Percentiles rank a stretch among this genome's conserved stretches.
Conservation (phyloP, 2,113 vertebrate genomes). For the Suricata suricatta region DNA sequence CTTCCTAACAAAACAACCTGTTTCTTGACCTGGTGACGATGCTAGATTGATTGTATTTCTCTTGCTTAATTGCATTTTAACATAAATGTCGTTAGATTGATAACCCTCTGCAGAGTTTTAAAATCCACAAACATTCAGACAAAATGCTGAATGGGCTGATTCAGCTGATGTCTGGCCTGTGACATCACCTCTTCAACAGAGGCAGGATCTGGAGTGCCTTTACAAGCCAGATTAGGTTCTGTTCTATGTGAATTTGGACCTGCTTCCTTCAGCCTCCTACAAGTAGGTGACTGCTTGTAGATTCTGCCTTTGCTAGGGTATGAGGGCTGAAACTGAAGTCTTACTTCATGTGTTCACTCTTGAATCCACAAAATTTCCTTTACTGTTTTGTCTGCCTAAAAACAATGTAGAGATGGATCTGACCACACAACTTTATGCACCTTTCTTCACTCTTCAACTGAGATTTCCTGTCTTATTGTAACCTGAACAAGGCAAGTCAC, state of each 20-base stretch:
- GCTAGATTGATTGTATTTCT: not conserved
- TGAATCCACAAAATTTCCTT: not conserved
- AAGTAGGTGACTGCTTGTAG: too few relatives aligned
- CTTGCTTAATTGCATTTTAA: not conserved
- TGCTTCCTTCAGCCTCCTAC: not conserved
- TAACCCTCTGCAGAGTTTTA: not conserved
- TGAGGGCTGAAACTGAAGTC: not conserved
- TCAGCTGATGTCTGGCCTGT: not conserved
- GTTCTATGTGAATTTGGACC: not conserved
- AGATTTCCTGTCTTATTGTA: not conserved
- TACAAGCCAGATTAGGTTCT: not conserved
- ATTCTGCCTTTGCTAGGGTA: not conserved
- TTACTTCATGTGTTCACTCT: not conserved
- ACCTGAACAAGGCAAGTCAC: not conserved
- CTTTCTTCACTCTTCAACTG: not conserved
- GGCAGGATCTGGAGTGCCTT: accelerated
- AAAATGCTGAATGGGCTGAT: not conserved
- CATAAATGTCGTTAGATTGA: not conserved
- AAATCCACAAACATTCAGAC: not conserved
- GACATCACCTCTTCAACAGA: not conserved
- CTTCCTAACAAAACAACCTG: not conserved
- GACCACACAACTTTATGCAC: not conserved
- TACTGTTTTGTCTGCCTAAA: not conserved
- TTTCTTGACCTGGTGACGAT: not conserved
- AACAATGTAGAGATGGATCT: not conserved